phyloP scores from a whole-genome alignment of 1,140 invertebrate species.

The Achatina immaculata region DNA sequence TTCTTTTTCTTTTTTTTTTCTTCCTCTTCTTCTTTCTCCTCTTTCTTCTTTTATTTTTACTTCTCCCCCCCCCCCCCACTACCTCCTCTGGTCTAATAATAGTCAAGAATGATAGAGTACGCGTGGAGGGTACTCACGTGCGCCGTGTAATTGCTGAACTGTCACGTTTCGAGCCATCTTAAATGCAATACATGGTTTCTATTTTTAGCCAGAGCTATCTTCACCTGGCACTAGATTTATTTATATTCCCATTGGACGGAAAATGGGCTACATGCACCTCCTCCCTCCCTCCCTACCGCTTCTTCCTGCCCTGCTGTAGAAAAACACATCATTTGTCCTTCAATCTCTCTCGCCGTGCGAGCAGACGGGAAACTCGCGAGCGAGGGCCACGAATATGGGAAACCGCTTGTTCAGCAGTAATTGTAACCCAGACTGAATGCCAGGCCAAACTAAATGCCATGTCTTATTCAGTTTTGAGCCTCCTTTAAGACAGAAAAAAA shows the following conservation, averaged over 20 bases:
- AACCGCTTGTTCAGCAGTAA: no score
- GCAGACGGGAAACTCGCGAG: no score
- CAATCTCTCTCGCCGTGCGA: no score
- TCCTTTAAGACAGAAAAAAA: no score
- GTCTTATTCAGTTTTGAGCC: no score
- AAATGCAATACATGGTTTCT: background rate
- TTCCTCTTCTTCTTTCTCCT: background rate
- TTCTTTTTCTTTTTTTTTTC: background rate
- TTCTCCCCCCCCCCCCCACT: background rate
- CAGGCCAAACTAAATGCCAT: no score
- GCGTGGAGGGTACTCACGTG: background rate
- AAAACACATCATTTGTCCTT: no score
- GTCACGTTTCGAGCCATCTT: background rate
- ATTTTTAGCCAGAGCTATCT: background rate
- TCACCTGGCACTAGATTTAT: background rate
- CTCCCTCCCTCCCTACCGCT: background rate
- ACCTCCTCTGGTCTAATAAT: background rate
- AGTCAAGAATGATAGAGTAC: background rate
- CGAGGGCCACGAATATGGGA: no score
- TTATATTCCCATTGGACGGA: background rate
- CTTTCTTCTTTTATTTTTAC: background rate
- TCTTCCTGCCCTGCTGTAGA: no score
- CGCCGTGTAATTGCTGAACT: background rate
- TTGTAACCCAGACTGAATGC: no score
- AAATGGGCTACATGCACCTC: background rate